Percentiles rank a stretch among this genome's conserved stretches.
phyloP scores from a whole-genome alignment of 2,797 vertebrate genomes.

The Sternotherus odoratus region DNA sequence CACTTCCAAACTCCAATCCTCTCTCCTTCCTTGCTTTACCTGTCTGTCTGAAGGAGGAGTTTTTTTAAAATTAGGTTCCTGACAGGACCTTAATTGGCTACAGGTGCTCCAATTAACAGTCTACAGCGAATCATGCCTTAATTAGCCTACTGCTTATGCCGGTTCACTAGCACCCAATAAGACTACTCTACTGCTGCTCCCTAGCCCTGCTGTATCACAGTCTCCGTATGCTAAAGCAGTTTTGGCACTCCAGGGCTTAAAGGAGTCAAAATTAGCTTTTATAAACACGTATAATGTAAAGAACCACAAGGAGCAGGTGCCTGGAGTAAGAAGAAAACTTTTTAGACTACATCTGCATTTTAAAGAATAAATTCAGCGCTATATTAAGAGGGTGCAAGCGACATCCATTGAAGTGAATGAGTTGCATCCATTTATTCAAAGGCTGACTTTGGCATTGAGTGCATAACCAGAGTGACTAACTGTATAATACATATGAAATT shows the following conservation, averaged over 20 bases:
- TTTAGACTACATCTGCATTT: background rate
- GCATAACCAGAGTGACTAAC: background rate
- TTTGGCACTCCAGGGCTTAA: background rate
- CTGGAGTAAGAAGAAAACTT: background rate
- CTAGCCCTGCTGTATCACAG: too few species aligned
- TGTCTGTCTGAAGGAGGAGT: too few species aligned
- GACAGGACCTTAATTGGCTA: too few species aligned
- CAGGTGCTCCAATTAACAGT: too few species aligned
- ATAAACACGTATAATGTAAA: slow-evolving; percentile 25
- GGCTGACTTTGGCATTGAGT: background rate
- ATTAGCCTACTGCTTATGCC: too few species aligned
- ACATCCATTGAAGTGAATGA: background rate
- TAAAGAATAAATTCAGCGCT: background rate
- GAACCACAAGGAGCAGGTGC: background rate
- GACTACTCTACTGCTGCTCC: too few species aligned
- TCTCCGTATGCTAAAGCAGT: background rate
- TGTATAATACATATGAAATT: background rate
- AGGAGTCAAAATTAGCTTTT: slow-evolving; percentile 8
- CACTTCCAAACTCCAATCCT: too few species aligned
- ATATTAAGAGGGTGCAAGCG: background rate
- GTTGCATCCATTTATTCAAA: background rate
- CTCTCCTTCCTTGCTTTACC: too few species aligned
- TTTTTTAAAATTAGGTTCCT: background rate
- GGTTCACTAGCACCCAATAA: too few species aligned
- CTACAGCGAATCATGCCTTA: too few species aligned